These are phyloP conservation scores for Poecile montanus DNA, from an alignment of 2,797 vertebrate genomes.

Conservation along the genomic window DNA sequence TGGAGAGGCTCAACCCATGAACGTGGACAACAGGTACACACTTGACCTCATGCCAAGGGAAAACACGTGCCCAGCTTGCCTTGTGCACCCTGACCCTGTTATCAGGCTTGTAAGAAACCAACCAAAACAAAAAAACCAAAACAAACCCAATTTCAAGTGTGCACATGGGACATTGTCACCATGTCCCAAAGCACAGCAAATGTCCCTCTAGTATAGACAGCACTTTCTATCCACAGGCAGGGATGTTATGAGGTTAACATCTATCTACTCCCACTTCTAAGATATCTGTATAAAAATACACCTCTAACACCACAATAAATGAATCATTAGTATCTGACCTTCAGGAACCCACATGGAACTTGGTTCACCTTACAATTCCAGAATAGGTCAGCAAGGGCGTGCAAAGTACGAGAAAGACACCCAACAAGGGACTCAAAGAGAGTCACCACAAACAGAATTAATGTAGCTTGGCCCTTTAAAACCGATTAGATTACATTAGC, in stretches of 20 bases:
- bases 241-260: neutral
- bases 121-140: neutral
- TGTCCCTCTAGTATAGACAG: neutral
- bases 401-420: neutral
- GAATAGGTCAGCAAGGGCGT: neutral
- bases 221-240: neutral
- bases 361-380: neutral
- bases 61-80: neutral
- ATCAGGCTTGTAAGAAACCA: neutral
- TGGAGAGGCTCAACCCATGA: neutral
- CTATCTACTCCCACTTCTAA: neutral
- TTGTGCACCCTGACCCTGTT: neutral
- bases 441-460: neutral
- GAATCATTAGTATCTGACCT: neutral
- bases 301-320: neutral
- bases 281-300: neutral
- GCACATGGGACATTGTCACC: neutral
- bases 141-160: neutral
- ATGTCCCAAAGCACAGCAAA: neutral
- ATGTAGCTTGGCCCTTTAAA: constrained; percentile 24
- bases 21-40: accelerated
- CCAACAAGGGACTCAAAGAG: neutral
- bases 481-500: constrained; percentile 5
- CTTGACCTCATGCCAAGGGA: neutral
- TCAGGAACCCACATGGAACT: neutral